These are phyloP conservation scores for Chamaetylas fuelleborni DNA, from an alignment of 2,113 vertebrate genomes.

Conservation along the genomic window DNA sequence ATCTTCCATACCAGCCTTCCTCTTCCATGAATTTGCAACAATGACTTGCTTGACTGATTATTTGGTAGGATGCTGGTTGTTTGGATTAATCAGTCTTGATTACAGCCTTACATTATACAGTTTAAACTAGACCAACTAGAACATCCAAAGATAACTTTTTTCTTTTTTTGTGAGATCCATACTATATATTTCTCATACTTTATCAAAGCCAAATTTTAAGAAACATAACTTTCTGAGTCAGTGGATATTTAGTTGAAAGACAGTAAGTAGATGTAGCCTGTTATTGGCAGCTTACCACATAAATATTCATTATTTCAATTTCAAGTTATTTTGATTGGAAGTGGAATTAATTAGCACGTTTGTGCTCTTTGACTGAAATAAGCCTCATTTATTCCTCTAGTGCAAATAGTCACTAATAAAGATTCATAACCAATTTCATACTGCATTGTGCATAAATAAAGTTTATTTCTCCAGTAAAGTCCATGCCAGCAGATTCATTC, in stretches of 20 bases:
- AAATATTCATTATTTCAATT: conserved; percentile 43
- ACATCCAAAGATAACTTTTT: background rate
- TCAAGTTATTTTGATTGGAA: conserved; percentile 41
- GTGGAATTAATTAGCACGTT: conserved; percentile 40
- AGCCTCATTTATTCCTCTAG: background rate
- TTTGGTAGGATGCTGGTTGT: background rate
- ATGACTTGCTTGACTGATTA: background rate
- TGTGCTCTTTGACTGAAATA: conserved; percentile 42
- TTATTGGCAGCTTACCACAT: background rate
- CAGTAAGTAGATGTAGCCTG: conserved; percentile 8
- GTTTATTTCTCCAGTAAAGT: background rate
- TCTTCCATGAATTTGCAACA: background rate
- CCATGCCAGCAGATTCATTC: background rate
- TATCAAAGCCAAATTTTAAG: background rate
- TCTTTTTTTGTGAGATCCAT: background rate
- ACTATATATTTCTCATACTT: background rate
- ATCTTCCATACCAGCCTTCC: background rate
- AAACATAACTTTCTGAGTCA: background rate
- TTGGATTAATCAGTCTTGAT: background rate
- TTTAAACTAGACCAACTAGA: background rate
- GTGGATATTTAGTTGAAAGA: conserved; percentile 8
- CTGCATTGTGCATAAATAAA: background rate
- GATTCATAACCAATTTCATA: background rate
- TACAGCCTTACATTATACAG: background rate
- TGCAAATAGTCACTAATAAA: conserved; percentile 11